phyloP scores from a whole-genome alignment of 2,888 invertebrate genomes.

The Endotricha flammealis region DNA sequence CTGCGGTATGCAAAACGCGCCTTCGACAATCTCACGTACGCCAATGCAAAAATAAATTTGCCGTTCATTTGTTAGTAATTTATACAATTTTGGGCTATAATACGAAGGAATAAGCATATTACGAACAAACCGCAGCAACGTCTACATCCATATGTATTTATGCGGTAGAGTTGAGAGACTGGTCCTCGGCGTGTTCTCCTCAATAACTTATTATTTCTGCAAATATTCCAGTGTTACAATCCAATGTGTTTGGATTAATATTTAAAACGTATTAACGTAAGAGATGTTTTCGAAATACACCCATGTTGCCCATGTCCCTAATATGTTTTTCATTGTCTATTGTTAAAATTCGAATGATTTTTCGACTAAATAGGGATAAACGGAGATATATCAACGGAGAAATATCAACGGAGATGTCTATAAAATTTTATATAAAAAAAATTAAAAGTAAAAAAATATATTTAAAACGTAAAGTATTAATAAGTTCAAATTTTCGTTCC shows the following conservation, averaged over 20 bases:
- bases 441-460: no score
- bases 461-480: no score
- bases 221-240: conserved; percentile 57
- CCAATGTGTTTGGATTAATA: conserved; percentile 43
- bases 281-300: no score
- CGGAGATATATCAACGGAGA: no score
- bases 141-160: conserved; percentile 25
- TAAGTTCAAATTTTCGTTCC: no score
- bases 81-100: conserved; percentile 29
- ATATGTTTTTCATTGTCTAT: no score
- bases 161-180: conserved; percentile 40
- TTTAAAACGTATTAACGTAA: no score
- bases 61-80: conserved; percentile 23
- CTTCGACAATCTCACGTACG: conserved; percentile 60
- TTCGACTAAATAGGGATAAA: no score
- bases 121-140: background rate
- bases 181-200: conserved; percentile 43
- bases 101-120: conserved; percentile 14
- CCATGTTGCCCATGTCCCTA: no score
- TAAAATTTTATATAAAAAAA: no score
- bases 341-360: no score
- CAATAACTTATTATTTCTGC: conserved; percentile 56
- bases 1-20: conserved; percentile 68
- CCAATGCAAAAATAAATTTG: conserved; percentile 45
- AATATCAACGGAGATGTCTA: no score